Percentiles rank a stretch among this genome's conserved stretches.
These are phyloP conservation scores for Muntiacus reevesi DNA, from an alignment of 2,113 vertebrate genomes.

Conservation along the genomic window DNA sequence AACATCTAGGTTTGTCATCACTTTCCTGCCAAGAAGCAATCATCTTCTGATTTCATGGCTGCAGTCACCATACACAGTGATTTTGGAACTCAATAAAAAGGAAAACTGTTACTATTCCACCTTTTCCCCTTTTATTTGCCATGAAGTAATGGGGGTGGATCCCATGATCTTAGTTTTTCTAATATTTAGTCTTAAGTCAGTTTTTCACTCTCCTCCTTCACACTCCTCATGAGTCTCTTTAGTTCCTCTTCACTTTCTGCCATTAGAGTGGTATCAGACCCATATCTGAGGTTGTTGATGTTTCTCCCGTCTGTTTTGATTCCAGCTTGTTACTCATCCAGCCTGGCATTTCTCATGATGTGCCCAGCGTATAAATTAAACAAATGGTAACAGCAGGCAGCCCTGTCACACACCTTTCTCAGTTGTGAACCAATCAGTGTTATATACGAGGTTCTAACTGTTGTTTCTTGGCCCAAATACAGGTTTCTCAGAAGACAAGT, in stretches of 20 bases:
- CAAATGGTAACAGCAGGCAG: background rate
- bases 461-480: background rate
- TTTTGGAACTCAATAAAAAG: background rate
- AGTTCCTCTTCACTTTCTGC: background rate
- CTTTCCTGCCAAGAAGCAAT: background rate
- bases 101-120: background rate
- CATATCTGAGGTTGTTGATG: background rate
- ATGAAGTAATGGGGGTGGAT: background rate
- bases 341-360: background rate
- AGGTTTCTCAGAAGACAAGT: background rate
- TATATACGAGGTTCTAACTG: background rate
- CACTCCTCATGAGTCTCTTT: background rate
- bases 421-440: background rate
- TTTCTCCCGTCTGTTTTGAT: background rate
- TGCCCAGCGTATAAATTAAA: background rate
- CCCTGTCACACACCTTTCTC: background rate
- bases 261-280: background rate
- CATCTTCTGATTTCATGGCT: background rate
- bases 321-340: background rate
- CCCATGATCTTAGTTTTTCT: background rate
- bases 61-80: background rate
- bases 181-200: background rate
- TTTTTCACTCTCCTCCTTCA: background rate
- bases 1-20: background rate
- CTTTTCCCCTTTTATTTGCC: background rate